phyloP scores from a whole-genome alignment of 1,140 invertebrate genomes.

The Drosophila sturtevanti region DNA sequence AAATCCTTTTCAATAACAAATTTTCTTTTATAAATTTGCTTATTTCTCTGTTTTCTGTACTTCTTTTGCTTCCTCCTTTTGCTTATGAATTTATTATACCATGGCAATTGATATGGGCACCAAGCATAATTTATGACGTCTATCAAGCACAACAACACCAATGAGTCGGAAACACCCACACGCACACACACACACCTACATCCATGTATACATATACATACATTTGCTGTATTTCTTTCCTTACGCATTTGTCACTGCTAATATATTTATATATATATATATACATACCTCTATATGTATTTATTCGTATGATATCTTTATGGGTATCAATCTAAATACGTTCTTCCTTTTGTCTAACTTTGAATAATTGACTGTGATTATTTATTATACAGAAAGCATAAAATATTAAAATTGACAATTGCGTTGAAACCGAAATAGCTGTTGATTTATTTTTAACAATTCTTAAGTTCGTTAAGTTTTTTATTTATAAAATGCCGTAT shows the following conservation, averaged over 20 bases:
- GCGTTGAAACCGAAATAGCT: background rate
- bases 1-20: conserved; percentile 11
- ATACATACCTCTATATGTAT: too few relatives aligned
- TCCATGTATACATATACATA: background rate
- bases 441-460: background rate
- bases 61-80: background rate
- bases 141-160: background rate
- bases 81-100: conserved; percentile 16
- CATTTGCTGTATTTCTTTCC: background rate
- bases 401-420: background rate
- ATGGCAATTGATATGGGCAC: conserved; percentile 13
- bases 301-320: conserved; percentile 4
- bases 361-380: conserved; percentile 18
- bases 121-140: conserved; percentile 12
- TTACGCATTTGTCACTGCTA: conserved; percentile 1
- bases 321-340: conserved; percentile 2
- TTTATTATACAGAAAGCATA: background rate
- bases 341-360: background rate
- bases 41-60: background rate
- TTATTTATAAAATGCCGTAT: background rate
- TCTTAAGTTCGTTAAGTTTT: background rate
- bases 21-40: conserved; percentile 3
- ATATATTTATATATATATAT: background rate
- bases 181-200: background rate
- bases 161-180: background rate